Base-by-base conservation (phyloP, 2,797 vertebrate genomes). In the Avahi laniger region DNA sequence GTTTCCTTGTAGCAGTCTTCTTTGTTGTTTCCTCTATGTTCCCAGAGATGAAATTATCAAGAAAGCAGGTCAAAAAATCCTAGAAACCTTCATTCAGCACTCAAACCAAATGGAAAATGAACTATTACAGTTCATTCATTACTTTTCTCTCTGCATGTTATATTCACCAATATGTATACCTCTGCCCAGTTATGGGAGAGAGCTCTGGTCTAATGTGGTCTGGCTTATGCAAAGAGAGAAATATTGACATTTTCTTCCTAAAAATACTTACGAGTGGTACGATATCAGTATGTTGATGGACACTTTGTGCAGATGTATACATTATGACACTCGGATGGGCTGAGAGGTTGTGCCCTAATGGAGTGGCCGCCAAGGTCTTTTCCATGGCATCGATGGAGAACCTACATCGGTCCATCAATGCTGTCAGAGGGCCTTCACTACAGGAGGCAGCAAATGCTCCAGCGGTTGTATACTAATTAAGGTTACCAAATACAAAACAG, bases 1-100 rank as follows among this genome's bases (percentile, higher is more conserved):
- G 76, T 89, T 90, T 95, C 70, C 65, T 87, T 78, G 75, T 78
- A 76, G 69, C 59, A 80, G 83, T 93, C 79, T 96, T 95, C 84
- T 94, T 92, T 80, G 35, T 89, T 57, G 48, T 87, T 82, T 93
- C 81, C 46, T 94, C 67, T 88, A 35, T 91, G 57, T 92, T 83
- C 67, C 88, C 63, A 82, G 80, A 90, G 85, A 65, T 92, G 41
- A 88, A 94, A 83, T 82, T 88, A 54, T 85, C 67, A 88, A 80
- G 67, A 90, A 90, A 67, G 75, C 33, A 76, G 63, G 48, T 83
- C 18, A 89, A 80, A 69, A 91, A 87, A 94, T 61, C 88, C 76
- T 93, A 73, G 67, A 90, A 91, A 70, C 50, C 30, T 41, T 83
- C 38, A 72, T 50, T 91, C 18, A 46, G 72, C 7, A 48, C 80